Evolutionary conservation across 2,113 vertebrate species (phyloP).

Genomic region (Lamprologus sp.): DNA sequence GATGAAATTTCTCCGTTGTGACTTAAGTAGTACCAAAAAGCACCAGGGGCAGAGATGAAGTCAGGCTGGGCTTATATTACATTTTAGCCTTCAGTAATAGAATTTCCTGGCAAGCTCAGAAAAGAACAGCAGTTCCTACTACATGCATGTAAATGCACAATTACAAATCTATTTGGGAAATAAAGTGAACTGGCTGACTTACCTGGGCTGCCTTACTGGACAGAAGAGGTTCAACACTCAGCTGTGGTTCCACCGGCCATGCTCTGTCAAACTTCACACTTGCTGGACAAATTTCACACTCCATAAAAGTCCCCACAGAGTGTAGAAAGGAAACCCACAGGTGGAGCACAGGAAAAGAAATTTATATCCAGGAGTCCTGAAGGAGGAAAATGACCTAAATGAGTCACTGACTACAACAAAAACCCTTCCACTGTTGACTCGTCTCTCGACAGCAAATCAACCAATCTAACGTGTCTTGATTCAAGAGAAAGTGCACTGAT

Average conservation of each 20-base stretch:
- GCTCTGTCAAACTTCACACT: constrained; percentile 41
- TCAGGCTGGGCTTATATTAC: not conserved
- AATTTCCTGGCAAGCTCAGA: not conserved
- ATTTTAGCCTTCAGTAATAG: not conserved
- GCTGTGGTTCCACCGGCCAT: constrained; percentile 25
- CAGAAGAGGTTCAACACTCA: constrained; percentile 27
- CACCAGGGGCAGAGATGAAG: not conserved
- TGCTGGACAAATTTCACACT: constrained; percentile 30
- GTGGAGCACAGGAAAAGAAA: not conserved
- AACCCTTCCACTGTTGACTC: not conserved
- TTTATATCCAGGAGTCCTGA: not conserved
- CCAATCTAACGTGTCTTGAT: not conserved
- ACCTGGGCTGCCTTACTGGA: constrained; percentile 49
- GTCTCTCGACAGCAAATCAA: not conserved
- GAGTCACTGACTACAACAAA: constrained; percentile 3
- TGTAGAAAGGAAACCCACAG: not conserved
- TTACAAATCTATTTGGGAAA: not conserved
- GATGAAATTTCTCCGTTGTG: not conserved
- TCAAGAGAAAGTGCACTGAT: not conserved
- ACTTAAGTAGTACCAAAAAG: not conserved
- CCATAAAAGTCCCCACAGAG: constrained; percentile 24
- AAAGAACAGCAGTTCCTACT: not conserved
- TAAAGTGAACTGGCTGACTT: not conserved
- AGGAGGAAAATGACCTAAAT: not conserved
- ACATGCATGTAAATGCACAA: not conserved